These are phyloP conservation scores for Brachystomella parvula DNA, from an alignment of 1,140 invertebrate genomes.

Conservation along the genomic window DNA sequence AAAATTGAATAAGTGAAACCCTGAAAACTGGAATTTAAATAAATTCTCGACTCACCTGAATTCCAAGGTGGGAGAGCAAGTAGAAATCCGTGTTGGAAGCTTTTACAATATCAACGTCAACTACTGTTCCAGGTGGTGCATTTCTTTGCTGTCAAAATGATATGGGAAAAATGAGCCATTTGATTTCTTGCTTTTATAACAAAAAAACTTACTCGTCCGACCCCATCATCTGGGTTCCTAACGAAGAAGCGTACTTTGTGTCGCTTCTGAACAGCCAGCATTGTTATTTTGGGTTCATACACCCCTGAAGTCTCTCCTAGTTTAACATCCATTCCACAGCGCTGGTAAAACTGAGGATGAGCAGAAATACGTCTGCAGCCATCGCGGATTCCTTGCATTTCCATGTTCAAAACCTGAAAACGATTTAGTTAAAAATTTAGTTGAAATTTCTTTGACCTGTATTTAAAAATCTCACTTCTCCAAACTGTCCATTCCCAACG, in stretches of 20 bases:
- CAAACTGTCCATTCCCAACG: constrained; percentile 46
- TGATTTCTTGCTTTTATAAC: neutral
- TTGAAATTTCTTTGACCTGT: too few relatives aligned
- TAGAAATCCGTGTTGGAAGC: constrained; percentile 77
- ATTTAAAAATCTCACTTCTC: constrained; percentile 39
- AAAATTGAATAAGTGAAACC: constrained; percentile 47
- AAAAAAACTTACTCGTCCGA: constrained; percentile 45
- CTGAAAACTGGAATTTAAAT: too few relatives aligned
- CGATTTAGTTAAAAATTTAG: too few relatives aligned
- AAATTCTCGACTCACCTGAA: too few relatives aligned
- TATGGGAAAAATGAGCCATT: too few relatives aligned
- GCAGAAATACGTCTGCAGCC: constrained; percentile 52
- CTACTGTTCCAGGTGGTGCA: constrained; percentile 72
- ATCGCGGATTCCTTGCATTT: constrained; percentile 56
- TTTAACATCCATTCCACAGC: constrained; percentile 1
- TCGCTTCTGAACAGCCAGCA: constrained; percentile 81
- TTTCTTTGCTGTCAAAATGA: constrained; percentile 47
- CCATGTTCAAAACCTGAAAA: constrained; percentile 47
- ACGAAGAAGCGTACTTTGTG: constrained; percentile 76
- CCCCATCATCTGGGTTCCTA: constrained; percentile 39
- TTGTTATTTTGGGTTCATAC: constrained; percentile 60
- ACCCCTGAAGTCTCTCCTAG: too few relatives aligned
- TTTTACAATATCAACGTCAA: constrained; percentile 72
- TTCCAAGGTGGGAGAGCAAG: constrained; percentile 61
- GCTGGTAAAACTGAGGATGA: constrained; percentile 43